Evolutionary conservation across 1,140 invertebrate genomes (phyloP).

Genomic region (Telenomus remus): DNA sequence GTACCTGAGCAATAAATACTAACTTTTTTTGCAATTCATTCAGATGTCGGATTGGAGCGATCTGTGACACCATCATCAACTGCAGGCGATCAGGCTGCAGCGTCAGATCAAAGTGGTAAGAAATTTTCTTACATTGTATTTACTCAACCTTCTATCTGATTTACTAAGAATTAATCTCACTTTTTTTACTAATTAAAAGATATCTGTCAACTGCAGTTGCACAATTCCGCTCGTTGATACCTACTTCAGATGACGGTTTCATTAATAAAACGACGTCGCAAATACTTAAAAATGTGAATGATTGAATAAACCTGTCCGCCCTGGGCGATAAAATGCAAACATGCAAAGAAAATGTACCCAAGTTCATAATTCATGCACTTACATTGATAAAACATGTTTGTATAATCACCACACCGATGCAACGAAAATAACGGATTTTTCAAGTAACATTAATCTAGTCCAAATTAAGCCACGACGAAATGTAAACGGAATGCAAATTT

Average conservation of each 20-base stretch:
- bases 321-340: no score
- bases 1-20: background rate
- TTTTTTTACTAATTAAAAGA: no score
- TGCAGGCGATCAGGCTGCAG: constrained; percentile 64
- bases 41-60: constrained; percentile 66
- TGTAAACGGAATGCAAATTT: constrained; percentile 30
- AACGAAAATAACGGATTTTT: constrained; percentile 34
- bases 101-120: constrained; percentile 71
- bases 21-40: background rate
- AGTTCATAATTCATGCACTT: no score
- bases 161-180: no score
- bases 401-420: constrained; percentile 11
- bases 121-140: constrained; percentile 11
- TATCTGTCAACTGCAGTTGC: no score
- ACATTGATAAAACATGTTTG: constrained; percentile 1
- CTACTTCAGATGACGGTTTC: no score
- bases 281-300: no score
- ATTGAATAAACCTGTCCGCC: no score
- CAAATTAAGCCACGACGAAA: constrained; percentile 9
- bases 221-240: no score
- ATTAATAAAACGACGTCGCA: no score
- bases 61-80: constrained; percentile 66
- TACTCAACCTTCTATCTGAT: no score
- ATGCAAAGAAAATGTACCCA: no score
- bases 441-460: constrained; percentile 24